Base-by-base conservation (phyloP, 1,140 invertebrate genomes). In the Acromyrmex heyeri region DNA sequence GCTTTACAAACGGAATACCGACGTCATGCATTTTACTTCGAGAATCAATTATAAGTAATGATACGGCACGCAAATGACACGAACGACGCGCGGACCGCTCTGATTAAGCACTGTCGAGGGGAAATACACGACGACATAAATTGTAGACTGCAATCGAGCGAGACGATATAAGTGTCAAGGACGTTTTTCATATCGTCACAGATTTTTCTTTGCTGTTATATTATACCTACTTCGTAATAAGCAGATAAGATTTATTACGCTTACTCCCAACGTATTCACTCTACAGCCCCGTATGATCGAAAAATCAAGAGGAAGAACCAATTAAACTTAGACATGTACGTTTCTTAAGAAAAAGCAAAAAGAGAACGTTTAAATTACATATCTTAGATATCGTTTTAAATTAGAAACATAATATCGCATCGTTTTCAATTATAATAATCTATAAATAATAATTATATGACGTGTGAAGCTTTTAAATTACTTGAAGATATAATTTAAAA, bases 41-140 rank as follows among this genome's bases (percentile, higher is more conserved):
- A 21, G 72, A 87, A 90, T 92, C 87, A 92, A 91, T 92, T 86
- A 81, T 64, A 55, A 69, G 72, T 85, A 88, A 92, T 85, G 88
- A 89, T 78, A 83, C 76, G 62, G 24, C 50, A 53, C 86, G 88
- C 73, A 91, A 88, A 92, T 88, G 82, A 90, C 86, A 88, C 24
- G 27, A 70, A 77, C 79, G 67, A 88, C 85, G 73, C 57, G 73
- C 70, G 75, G 73, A 85, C 83, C 50, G 76, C 44, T 88, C 75
- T 64, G 85, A 86, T 89, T 85, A 75, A 75, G 87, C 85, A 87
- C 73, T 21, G n/a, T 69, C 62, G 44, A 64, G 62, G 78, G 65
- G 77, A 87, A 44, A 85, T 86, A 79, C 75, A 59, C 62, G 70
- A 53, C 34, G 55, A 82, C 85, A 82, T 83, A 87, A 83, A 81